A percentile compares a stretch with the other conserved stretches of the same genome.
Conservation (phyloP, 1,140 invertebrate species). For the Fopius arisanus region DNA sequence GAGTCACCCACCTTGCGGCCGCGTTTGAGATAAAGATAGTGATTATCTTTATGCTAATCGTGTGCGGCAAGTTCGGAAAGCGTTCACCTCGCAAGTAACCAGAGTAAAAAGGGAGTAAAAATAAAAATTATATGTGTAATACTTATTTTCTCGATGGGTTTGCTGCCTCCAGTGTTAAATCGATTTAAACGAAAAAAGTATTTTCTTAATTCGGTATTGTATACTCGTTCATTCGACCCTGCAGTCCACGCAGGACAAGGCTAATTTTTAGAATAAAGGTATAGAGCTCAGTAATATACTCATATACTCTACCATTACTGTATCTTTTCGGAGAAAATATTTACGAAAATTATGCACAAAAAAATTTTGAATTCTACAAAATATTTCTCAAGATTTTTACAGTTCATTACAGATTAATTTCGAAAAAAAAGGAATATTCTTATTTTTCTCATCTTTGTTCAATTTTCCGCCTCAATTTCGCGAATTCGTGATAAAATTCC, state of each 20-base stretch:
- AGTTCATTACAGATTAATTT: too few species aligned
- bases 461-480: too few species aligned
- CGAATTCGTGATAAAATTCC: background rate
- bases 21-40: background rate
- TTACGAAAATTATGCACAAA: too few species aligned
- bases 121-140: slow-evolving; percentile 25
- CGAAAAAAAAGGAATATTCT: too few species aligned
- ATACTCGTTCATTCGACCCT: background rate
- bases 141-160: slow-evolving; percentile 15
- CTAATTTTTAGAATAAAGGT: too few species aligned
- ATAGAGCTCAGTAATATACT: too few species aligned
- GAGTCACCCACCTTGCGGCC: slow-evolving; percentile 10
- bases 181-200: slow-evolving; percentile 25
- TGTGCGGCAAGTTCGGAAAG: background rate
- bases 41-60: slow-evolving; percentile 35
- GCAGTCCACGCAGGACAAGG: too few species aligned
- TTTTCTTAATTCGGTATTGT: background rate
- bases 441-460: too few species aligned
- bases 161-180: slow-evolving; percentile 30
- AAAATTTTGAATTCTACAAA: too few species aligned
- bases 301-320: too few species aligned
- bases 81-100: background rate
- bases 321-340: too few species aligned
- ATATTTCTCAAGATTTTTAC: too few species aligned
- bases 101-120: slow-evolving; percentile 25